phyloP scores from a whole-genome alignment of 2,113 vertebrate genomes.

The Tachysurus fulvidraco region DNA sequence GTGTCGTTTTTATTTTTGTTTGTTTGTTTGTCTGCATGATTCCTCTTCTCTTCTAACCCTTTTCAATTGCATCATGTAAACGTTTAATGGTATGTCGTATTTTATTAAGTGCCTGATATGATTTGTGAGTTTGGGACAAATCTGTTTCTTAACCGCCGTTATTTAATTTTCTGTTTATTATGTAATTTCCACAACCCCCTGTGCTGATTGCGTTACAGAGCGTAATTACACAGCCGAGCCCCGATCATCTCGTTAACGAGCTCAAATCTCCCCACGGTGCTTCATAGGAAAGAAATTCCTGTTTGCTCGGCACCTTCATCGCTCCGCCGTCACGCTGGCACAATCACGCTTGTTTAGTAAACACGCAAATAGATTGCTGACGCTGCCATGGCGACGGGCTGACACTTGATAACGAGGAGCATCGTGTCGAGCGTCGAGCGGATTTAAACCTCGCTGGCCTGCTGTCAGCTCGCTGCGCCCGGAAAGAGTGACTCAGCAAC shows the following conservation, averaged over 20 bases:
- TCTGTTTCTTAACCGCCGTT: not conserved
- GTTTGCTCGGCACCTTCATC: slow-evolving; percentile 20
- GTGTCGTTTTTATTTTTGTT: too few relatives aligned
- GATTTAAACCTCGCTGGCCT: slow-evolving; percentile 15
- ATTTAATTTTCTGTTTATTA: slow-evolving; percentile 40
- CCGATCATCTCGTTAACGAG: slow-evolving; percentile 48
- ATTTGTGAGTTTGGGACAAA: slow-evolving; percentile 57
- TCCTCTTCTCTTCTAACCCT: not conserved
- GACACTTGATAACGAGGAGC: slow-evolving; percentile 1
- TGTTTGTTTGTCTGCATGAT: not conserved
- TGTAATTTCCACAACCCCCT: slow-evolving; percentile 37
- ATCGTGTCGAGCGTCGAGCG: slow-evolving; percentile 1
- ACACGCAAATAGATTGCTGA: slow-evolving; percentile 32
- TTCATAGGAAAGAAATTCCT: slow-evolving; percentile 35
- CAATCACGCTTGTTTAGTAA: slow-evolving; percentile 53
- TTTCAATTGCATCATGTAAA: slow-evolving; percentile 30
- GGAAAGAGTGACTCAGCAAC: slow-evolving; percentile 5
- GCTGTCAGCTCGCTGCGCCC: not conserved
- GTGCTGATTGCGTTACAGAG: slow-evolving; percentile 40
- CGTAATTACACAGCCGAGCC: slow-evolving; percentile 48
- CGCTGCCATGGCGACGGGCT: slow-evolving; percentile 43
- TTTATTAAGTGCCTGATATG: slow-evolving; percentile 52
- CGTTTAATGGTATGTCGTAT: slow-evolving; percentile 27
- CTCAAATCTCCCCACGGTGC: slow-evolving; percentile 40
- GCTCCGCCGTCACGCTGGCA: slow-evolving; percentile 48